A percentile compares a stretch with the other conserved stretches of the same genome.
phyloP scores from a whole-genome alignment of 2,888 invertebrate genomes.

The Celastrina argiolus region DNA sequence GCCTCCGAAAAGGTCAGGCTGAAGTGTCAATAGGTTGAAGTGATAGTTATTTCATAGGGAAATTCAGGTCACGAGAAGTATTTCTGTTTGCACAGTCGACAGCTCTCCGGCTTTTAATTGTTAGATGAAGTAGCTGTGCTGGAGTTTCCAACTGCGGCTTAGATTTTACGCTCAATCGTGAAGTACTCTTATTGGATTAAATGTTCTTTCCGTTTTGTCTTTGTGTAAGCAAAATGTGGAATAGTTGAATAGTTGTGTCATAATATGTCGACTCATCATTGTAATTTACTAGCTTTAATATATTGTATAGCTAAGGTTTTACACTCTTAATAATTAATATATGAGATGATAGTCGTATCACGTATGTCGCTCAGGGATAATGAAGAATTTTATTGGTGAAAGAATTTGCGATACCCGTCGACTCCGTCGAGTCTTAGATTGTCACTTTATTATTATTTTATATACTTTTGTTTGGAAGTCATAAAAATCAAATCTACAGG shows the following conservation, averaged over 20 bases:
- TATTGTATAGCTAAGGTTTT: too few relatives aligned
- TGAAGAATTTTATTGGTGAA: too few relatives aligned
- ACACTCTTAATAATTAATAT: too few relatives aligned
- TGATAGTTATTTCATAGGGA: slow-evolving; percentile 24
- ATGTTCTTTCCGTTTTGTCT: neutral
- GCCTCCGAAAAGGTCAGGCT: slow-evolving; percentile 33
- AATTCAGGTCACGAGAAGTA: slow-evolving; percentile 21
- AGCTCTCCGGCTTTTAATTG: neutral
- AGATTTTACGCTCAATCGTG: neutral
- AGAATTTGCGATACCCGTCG: too few relatives aligned
- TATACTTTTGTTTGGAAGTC: neutral
- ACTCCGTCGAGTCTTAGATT: neutral
- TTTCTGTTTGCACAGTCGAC: slow-evolving; percentile 15
- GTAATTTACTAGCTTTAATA: too few relatives aligned
- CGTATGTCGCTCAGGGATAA: too few relatives aligned
- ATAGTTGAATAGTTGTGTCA: too few relatives aligned
- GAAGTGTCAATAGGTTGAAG: slow-evolving; percentile 28
- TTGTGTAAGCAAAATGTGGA: too few relatives aligned
- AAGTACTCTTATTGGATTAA: neutral
- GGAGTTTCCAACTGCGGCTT: neutral
- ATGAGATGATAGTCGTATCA: too few relatives aligned
- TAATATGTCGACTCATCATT: too few relatives aligned
- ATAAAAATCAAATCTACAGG: neutral
- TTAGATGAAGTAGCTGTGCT: neutral
- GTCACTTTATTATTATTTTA: neutral